These are phyloP conservation scores for Holothuria scabra DNA, from an alignment of 53 echinoderm and acorn worm species.

Conservation along the genomic window DNA sequence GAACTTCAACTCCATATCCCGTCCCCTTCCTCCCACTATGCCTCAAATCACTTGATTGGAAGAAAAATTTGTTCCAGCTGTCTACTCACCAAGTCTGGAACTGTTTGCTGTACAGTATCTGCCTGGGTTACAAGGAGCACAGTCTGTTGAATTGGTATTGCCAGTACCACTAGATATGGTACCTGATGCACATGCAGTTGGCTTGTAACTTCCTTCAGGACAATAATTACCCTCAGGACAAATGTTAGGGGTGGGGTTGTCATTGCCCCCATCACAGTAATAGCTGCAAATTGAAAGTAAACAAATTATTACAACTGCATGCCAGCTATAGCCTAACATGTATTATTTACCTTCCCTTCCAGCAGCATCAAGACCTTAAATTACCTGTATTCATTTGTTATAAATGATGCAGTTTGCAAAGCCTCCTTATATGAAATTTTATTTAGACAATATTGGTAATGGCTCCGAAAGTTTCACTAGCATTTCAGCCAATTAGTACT, in stretches of 20 bases:
- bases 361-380: no score
- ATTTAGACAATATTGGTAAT: no score
- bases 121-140: conserved; percentile 79
- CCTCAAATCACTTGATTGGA: no score
- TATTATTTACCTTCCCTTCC: no score
- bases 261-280: conserved; percentile 87
- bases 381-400: no score
- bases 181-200: conserved; percentile 85
- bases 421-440: no score
- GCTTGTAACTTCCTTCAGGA: conserved; percentile 84
- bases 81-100: conserved; percentile 80
- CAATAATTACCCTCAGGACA: conserved; percentile 97
- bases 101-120: conserved; percentile 94
- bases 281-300: conserved; percentile 54
- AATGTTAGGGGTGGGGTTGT: conserved; percentile 71
- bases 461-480: no score
- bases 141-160: conserved; percentile 73
- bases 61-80: background rate
- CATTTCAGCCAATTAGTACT: no score
- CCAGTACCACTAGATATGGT: conserved; percentile 87
- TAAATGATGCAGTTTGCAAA: no score
- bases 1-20: no score
- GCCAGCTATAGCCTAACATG: no score
- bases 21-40: no score
- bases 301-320: background rate